A percentile compares a stretch with the other conserved stretches of the same genome.
Evolutionary conservation across 2,797 vertebrate genomes (phyloP).

Genomic region (Balearica regulorum): DNA sequence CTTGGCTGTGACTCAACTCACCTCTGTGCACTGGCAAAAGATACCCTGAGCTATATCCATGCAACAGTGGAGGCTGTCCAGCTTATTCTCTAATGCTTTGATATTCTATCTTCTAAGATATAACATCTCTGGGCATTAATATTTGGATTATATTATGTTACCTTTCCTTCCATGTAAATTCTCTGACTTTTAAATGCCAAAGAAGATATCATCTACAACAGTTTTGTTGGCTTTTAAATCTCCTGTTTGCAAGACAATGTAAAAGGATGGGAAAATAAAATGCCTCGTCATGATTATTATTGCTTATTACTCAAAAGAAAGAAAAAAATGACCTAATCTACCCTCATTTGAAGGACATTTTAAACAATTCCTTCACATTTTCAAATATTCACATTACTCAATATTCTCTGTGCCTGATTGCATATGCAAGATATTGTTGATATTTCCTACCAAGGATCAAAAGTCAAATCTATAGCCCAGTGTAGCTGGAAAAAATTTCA

Average conservation of each 20-base stretch:
- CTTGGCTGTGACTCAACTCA: background rate
- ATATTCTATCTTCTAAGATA: background rate
- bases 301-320: background rate
- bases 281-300: rapidly evolving
- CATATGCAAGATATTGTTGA: background rate
- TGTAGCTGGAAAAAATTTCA: background rate
- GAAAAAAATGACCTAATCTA: background rate
- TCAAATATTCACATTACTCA: background rate
- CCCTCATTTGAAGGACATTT: background rate
- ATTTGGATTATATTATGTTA: background rate
- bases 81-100: background rate
- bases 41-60: background rate
- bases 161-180: background rate
- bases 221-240: background rate
- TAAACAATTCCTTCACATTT: background rate
- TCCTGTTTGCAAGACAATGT: background rate
- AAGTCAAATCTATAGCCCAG: background rate
- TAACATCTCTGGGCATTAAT: background rate
- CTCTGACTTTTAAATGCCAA: background rate
- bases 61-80: background rate
- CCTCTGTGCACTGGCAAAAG: background rate
- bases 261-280: background rate
- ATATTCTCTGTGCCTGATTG: background rate
- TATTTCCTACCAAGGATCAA: background rate
- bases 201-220: background rate